Conservation (phyloP, 2,797 vertebrate species). For the Sebastes flavidus region DNA sequence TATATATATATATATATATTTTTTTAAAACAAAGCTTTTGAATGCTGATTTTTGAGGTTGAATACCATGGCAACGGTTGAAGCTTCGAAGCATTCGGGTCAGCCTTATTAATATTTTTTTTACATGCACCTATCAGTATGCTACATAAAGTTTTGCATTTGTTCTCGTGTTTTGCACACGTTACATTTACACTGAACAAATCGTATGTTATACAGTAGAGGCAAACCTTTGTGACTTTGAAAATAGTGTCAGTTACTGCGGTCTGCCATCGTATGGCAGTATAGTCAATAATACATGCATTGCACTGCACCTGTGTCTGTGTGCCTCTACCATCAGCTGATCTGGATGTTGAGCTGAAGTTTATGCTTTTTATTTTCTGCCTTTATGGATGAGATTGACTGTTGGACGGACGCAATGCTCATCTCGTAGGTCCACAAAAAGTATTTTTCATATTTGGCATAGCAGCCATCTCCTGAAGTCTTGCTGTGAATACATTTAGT, state of each 20-base stretch:
- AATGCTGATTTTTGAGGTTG: too few relatives aligned
- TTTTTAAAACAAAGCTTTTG: too few relatives aligned
- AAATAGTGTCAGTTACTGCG: background rate
- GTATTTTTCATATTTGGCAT: background rate
- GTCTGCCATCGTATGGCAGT: conserved; percentile 23
- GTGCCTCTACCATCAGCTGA: background rate
- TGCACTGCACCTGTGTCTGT: background rate
- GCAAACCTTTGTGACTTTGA: background rate
- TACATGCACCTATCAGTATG: background rate
- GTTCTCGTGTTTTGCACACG: background rate
- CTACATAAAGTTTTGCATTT: background rate
- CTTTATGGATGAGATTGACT: background rate
- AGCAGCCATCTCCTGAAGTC: background rate
- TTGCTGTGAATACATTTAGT: background rate
- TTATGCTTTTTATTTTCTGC: background rate
- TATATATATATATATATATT: too few relatives aligned
- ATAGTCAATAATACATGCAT: background rate
- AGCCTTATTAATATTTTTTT: background rate
- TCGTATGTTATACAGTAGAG: background rate
- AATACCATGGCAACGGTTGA: too few relatives aligned
- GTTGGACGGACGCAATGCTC: background rate
- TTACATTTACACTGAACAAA: background rate
- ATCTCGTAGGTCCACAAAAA: background rate
- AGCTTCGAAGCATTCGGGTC: too few relatives aligned
- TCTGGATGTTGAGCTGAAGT: background rate